A percentile compares a stretch with the other conserved stretches of the same genome.
phyloP scores from a whole-genome alignment of 2,888 invertebrate genomes.

The Cataglyphis altisquamis region DNA sequence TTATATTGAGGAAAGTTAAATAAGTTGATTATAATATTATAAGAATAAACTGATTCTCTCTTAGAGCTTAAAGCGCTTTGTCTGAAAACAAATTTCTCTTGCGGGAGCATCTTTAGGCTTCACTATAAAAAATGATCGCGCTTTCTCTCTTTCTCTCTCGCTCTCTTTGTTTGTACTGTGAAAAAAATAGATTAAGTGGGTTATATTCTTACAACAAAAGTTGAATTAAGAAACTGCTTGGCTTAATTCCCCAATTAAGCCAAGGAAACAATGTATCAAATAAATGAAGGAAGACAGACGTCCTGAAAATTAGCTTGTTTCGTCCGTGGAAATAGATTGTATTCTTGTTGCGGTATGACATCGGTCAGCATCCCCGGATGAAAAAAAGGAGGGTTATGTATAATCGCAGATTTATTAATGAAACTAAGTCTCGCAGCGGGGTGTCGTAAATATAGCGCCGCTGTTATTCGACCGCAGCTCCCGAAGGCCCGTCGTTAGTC shows the following conservation, averaged over 20 bases:
- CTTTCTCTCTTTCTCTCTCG: neutral
- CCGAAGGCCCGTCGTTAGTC: conserved; percentile 73
- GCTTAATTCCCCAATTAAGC: conserved; percentile 33
- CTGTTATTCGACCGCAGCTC: conserved; percentile 66
- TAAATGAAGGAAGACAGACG: conserved; percentile 26
- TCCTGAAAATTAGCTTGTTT: conserved; percentile 48
- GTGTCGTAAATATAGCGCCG: conserved; percentile 70
- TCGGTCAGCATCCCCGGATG: neutral
- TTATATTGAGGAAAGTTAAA: conserved; percentile 36
- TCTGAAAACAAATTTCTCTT: conserved; percentile 30
- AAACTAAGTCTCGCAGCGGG: conserved; percentile 68
- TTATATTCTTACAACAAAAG: conserved; percentile 32
- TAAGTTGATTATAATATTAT: conserved; percentile 31
- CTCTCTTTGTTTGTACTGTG: neutral
- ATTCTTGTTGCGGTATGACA: conserved; percentile 21
- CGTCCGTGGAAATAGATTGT: conserved; percentile 20
- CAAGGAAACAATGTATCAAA: conserved; percentile 44
- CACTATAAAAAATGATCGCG: neutral
- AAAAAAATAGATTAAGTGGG: conserved; percentile 24
- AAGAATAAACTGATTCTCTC: conserved; percentile 40
- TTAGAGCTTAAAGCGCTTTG: conserved; percentile 1
- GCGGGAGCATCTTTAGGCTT: neutral
- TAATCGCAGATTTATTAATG: conserved; percentile 73
- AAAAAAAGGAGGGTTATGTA: conserved; percentile 50
- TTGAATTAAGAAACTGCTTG: conserved; percentile 38